Base-by-base conservation (phyloP, 2,797 vertebrate genomes). In the Neoniphon sammara region DNA sequence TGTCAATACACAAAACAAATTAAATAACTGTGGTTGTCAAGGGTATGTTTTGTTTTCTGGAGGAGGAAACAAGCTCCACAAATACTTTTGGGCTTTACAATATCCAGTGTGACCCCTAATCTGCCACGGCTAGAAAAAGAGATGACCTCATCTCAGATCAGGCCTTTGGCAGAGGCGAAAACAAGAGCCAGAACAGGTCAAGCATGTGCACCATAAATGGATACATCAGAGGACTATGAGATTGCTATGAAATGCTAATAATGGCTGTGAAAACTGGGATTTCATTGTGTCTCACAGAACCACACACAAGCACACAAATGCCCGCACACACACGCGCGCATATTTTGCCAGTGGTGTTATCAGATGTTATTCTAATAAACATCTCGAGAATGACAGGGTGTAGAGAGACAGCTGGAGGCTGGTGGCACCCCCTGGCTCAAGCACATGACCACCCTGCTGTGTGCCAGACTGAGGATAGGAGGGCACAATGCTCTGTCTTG, bases 141-240 rank as follows among this genome's bases (percentile, higher is more conserved):
- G 71, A 89, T 94, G 93, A 94, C 91, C 90, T 95, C 93, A 94
- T 93, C 85, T 73, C 73, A 68, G 68, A 63, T 66, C 1, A 23
- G 78, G 69, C 71, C 52, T 89, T 90, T 90, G 85, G 85, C 86
- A 73, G 72, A 70, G 70, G 63, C 42, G 7, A 79, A 85, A 86
- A 82, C 75, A 75, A 77, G 73, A 77, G 62, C 34, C 59, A 60
- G 54, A 78, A 79, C 77, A 73, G 86, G 83, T 89, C 77, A 87
- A 85, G 78, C 77, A 73, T 83, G 85, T 77, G 70, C 77, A 80
- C 93, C 92, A 91, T 92, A 94, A 91, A 93, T 91, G 93, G 93
- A 73, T 66, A 88, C 47, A 82, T 73, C 14, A 55, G 78, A 73
- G 77, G 27, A 63, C 59, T 30, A 17, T 20, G 74, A 66, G 71